Conservation (phyloP, 2,888 invertebrate species). For the Pachydiplax longipennis region DNA sequence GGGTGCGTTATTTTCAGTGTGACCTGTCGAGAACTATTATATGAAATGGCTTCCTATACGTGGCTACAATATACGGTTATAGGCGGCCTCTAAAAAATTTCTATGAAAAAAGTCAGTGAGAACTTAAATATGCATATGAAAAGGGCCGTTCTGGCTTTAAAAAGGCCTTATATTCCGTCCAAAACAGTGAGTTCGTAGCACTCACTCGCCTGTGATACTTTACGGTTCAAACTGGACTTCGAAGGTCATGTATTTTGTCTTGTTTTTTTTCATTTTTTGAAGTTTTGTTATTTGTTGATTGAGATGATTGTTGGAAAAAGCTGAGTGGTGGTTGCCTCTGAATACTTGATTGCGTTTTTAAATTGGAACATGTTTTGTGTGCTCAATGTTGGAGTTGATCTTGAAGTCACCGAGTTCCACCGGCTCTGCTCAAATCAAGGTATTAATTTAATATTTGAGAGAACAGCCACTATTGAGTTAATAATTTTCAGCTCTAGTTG, state of each 20-base stretch:
- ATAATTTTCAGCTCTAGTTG: too few relatives aligned
- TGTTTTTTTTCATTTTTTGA: background rate
- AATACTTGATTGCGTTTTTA: background rate
- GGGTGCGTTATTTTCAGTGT: background rate
- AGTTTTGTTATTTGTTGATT: conserved; percentile 3
- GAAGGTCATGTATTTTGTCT: background rate
- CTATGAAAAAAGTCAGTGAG: background rate
- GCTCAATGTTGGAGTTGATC: too few relatives aligned
- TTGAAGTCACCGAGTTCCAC: too few relatives aligned
- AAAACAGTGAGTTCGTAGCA: background rate
- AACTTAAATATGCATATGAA: background rate
- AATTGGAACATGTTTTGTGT: background rate
- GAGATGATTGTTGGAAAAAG: background rate
- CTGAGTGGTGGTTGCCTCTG: background rate
- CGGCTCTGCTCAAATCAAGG: too few relatives aligned
- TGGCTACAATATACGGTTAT: background rate
- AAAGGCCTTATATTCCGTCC: conserved; percentile 19
- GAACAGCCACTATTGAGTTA: too few relatives aligned
- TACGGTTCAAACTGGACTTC: background rate
- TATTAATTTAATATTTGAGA: too few relatives aligned
- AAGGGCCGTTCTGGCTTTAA: background rate
- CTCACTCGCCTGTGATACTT: conserved; percentile 30
- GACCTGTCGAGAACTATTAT: background rate
- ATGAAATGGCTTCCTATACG: background rate
- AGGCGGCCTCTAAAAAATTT: background rate